These are phyloP conservation scores for Sander vitreus DNA, from an alignment of 2,113 vertebrate genomes.

Conservation along the genomic window DNA sequence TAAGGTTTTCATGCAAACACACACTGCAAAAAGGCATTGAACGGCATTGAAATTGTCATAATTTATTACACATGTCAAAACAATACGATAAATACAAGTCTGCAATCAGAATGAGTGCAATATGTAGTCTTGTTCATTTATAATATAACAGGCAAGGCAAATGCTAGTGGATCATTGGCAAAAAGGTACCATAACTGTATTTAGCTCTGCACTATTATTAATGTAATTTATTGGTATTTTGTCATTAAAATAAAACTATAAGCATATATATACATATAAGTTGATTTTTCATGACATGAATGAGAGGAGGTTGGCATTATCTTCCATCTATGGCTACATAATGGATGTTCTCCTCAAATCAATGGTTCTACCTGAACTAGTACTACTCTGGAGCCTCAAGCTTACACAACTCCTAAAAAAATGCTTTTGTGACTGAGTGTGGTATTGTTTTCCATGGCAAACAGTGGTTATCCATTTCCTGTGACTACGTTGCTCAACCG, in stretches of 20 bases:
- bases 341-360: background rate
- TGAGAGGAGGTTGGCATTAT: background rate
- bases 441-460: slow-evolving; percentile 21
- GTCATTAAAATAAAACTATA: slow-evolving; percentile 2
- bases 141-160: slow-evolving; percentile 7
- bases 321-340: background rate
- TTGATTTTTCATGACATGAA: too few relatives aligned
- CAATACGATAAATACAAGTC: slow-evolving; percentile 9
- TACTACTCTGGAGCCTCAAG: background rate
- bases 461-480: slow-evolving; percentile 22
- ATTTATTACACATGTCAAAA: slow-evolving; percentile 25
- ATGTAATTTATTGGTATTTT: background rate
- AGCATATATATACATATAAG: too few relatives aligned
- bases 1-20: slow-evolving; percentile 28
- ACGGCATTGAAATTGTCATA: background rate
- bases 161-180: background rate
- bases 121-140: slow-evolving; percentile 13
- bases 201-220: too few relatives aligned
- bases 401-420: background rate
- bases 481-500: slow-evolving; percentile 4
- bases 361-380: background rate
- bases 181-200: background rate
- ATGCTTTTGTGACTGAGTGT: slow-evolving; percentile 2
- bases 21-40: slow-evolving; percentile 16
- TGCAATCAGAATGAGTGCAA: slow-evolving; percentile 27